phyloP scores from a whole-genome alignment of 2,797 vertebrate species.

The Galaxias olidus region DNA sequence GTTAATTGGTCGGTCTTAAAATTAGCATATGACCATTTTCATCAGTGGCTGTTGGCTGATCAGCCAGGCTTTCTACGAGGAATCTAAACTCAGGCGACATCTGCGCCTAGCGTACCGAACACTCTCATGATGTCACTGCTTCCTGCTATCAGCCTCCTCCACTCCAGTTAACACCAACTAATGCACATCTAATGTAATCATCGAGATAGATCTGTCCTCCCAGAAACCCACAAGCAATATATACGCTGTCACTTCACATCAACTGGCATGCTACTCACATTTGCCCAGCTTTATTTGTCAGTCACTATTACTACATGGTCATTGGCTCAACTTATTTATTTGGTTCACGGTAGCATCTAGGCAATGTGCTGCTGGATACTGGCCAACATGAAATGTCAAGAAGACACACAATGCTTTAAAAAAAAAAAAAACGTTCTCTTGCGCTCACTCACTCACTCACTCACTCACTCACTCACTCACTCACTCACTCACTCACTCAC shows the following conservation, averaged over 20 bases:
- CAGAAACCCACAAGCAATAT: constrained; percentile 32
- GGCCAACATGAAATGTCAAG: not conserved
- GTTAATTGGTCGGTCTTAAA: too few species aligned
- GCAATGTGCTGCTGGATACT: not conserved
- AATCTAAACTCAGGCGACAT: not conserved
- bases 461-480: not conserved
- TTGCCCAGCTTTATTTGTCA: constrained; percentile 40
- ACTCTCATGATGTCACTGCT: not conserved
- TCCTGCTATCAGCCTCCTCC: constrained; percentile 28
- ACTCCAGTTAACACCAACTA: constrained; percentile 33
- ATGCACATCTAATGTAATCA: constrained; percentile 41
- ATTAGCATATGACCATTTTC: too few species aligned
- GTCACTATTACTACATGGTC: constrained; percentile 12
- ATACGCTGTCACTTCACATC: constrained; percentile 51
- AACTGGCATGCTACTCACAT: constrained; percentile 41
- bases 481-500: not conserved
- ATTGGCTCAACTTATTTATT: not conserved
- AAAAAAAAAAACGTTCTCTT: not conserved
- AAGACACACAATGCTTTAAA: too few species aligned
- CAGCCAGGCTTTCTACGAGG: too few species aligned
- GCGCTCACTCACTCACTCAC: not conserved
- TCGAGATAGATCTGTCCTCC: constrained; percentile 25
- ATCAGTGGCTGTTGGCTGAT: too few species aligned
- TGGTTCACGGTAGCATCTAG: not conserved
- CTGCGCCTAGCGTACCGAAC: not conserved